Conservation (phyloP, 2,888 invertebrate genomes). For the Blastobasis lacticolella region DNA sequence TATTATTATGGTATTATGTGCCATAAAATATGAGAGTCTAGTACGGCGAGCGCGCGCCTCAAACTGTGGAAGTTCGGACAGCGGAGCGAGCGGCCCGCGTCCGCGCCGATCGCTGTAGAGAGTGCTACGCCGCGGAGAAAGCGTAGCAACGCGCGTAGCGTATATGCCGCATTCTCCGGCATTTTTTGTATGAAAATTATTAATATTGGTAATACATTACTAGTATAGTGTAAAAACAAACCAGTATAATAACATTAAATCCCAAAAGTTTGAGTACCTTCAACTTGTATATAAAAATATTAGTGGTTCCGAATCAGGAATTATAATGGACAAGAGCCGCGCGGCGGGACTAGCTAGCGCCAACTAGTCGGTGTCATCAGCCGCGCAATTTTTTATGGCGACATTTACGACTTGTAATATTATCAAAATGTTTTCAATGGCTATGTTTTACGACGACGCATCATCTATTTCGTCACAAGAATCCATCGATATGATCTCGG, state of each 20-base stretch:
- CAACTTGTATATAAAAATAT: constrained; percentile 64
- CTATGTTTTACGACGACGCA: too few relatives aligned
- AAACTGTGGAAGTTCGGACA: constrained; percentile 28
- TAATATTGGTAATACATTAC: too few relatives aligned
- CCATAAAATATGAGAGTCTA: constrained; percentile 62
- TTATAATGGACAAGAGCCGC: not conserved
- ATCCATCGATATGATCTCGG: too few relatives aligned
- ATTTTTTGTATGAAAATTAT: not conserved
- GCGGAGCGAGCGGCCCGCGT: not conserved
- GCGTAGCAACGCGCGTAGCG: constrained; percentile 28
- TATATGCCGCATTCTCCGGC: not conserved
- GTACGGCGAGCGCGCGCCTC: constrained; percentile 38
- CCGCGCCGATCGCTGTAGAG: constrained; percentile 12
- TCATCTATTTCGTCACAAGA: too few relatives aligned
- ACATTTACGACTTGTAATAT: too few relatives aligned
- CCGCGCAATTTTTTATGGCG: too few relatives aligned
- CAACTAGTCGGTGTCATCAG: too few relatives aligned
- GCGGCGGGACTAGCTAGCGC: too few relatives aligned
- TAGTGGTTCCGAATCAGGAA: constrained; percentile 53
- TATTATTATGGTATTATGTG: constrained; percentile 69
- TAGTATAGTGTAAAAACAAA: too few relatives aligned
- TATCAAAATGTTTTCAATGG: too few relatives aligned
- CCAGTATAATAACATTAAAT: too few relatives aligned
- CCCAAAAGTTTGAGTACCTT: constrained; percentile 47
- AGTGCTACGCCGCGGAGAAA: constrained; percentile 18